Percentiles rank a stretch among this genome's conserved stretches.
phyloP scores from a whole-genome alignment of 2,797 vertebrate genomes.

The Bovichtus variegatus region DNA sequence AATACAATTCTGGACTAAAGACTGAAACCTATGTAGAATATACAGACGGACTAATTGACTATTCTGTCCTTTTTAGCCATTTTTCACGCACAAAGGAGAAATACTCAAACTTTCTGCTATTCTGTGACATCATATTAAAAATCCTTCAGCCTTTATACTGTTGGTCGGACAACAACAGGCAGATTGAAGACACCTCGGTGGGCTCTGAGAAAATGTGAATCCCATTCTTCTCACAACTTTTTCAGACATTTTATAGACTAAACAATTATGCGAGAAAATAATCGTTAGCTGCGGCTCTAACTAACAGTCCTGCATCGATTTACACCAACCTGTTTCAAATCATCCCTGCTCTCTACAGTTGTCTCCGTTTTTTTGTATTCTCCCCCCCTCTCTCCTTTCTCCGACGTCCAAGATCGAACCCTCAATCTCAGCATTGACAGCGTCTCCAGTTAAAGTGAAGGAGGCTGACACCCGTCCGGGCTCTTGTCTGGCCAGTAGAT shows the following conservation, averaged over 20 bases:
- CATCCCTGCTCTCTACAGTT: not conserved
- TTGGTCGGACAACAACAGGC: not conserved
- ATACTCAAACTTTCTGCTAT: too few species aligned
- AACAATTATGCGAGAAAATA: not conserved
- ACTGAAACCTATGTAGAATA: not conserved
- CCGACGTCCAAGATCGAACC: constrained; percentile 3
- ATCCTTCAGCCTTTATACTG: not conserved
- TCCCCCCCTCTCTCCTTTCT: too few species aligned
- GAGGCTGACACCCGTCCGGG: constrained; percentile 6
- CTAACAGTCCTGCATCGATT: not conserved
- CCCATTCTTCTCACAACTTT: not conserved
- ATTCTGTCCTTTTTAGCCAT: not conserved
- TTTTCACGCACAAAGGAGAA: not conserved
- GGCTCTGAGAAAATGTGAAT: not conserved
- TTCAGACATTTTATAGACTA: too few species aligned
- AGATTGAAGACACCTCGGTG: not conserved
- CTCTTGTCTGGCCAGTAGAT: constrained; percentile 46
- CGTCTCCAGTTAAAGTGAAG: constrained; percentile 15
- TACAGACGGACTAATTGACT: too few species aligned
- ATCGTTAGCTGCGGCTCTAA: not conserved
- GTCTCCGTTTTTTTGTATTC: not conserved
- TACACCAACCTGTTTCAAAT: not conserved
- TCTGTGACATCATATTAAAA: not conserved
- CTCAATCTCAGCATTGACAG: constrained; percentile 4
- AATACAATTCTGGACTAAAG: not conserved